phyloP scores from a whole-genome alignment of 2,797 vertebrate species.

The Galagoides demidoff region DNA sequence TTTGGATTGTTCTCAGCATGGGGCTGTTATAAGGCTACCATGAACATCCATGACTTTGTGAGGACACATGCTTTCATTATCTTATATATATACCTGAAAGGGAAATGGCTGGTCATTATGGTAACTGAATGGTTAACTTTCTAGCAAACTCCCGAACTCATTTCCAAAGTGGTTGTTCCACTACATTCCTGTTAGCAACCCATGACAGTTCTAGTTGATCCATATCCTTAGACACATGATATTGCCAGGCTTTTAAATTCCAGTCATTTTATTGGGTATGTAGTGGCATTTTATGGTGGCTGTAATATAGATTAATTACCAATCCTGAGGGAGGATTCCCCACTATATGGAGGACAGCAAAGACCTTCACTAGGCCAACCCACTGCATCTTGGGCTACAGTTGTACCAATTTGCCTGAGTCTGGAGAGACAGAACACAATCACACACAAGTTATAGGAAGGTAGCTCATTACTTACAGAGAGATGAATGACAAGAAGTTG shows the following conservation, averaged over 20 bases:
- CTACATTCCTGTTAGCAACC: background rate
- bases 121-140: background rate
- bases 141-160: background rate
- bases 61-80: background rate
- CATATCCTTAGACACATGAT: background rate
- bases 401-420: background rate
- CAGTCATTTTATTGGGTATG: background rate
- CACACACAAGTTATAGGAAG: background rate
- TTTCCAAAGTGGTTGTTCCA: background rate
- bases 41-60: background rate
- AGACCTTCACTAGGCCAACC: background rate
- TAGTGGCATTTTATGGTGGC: background rate
- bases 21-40: background rate
- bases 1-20: background rate
- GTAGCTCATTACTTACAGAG: background rate
- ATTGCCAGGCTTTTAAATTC: constrained; percentile 6
- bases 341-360: background rate
- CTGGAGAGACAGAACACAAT: background rate
- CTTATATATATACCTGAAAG: background rate
- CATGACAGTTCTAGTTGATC: background rate
- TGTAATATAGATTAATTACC: background rate
- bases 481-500: background rate
- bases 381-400: background rate
- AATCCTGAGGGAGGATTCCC: background rate
- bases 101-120: background rate